Evolutionary conservation across 2,113 vertebrate genomes (phyloP).

Genomic region (Epinephelus cyanopodus): DNA sequence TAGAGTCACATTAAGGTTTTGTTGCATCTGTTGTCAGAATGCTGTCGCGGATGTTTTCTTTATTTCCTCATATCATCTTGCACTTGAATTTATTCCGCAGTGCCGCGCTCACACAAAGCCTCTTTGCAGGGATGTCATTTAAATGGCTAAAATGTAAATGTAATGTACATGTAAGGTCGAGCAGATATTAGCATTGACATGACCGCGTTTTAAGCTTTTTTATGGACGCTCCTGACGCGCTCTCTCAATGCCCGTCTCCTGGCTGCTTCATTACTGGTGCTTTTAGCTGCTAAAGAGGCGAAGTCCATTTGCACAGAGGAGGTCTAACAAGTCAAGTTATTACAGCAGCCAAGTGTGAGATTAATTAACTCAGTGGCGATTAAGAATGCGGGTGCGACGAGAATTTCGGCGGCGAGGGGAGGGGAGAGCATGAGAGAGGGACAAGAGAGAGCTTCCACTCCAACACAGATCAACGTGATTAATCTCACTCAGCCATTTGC

Average conservation of each 20-base stretch:
- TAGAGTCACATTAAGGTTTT: neutral
- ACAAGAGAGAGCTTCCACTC: conserved; percentile 23
- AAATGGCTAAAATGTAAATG: conserved; percentile 41
- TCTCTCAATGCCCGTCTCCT: neutral
- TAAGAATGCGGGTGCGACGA: conserved; percentile 70
- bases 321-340: conserved; percentile 83
- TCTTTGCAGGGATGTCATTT: conserved; percentile 7
- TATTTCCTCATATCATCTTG: conserved; percentile 1
- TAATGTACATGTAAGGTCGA: conserved; percentile 17
- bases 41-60: neutral
- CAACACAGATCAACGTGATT: conserved; percentile 59
- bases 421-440: neutral
- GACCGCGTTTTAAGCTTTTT: conserved; percentile 42
- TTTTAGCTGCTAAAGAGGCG: conserved; percentile 71
- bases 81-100: neutral
- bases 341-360: conserved; percentile 81
- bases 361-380: conserved; percentile 84
- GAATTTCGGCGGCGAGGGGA: conserved; percentile 33
- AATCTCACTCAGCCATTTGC: conserved; percentile 63
- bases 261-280: conserved; percentile 58
- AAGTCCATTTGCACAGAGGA: conserved; percentile 76
- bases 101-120: neutral
- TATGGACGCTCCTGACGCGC: conserved; percentile 21
- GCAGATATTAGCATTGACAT: conserved; percentile 30
- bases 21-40: conserved; percentile 11